These are phyloP conservation scores for Scotopteryx bipunctaria DNA, from an alignment of 2,888 invertebrate species.

Conservation along the genomic window DNA sequence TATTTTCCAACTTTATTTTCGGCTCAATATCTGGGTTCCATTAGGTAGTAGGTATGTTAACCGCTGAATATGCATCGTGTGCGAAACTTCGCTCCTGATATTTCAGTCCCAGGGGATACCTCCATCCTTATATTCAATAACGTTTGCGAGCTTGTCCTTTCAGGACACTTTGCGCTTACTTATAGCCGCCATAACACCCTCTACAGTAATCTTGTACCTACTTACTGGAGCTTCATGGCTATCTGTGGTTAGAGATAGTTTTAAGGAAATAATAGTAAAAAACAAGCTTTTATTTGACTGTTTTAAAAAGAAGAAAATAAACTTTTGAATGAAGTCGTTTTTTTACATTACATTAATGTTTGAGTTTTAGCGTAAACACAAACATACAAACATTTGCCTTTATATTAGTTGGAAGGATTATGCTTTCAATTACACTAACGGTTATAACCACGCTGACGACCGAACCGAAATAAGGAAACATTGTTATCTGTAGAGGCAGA, in stretches of 20 bases:
- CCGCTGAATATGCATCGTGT: constrained; percentile 31
- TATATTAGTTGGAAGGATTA: constrained; percentile 13
- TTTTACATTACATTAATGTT: too few relatives aligned
- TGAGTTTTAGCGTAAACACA: background rate
- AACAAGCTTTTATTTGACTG: too few relatives aligned
- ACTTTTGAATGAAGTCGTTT: too few relatives aligned
- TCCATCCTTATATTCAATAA: constrained; percentile 39
- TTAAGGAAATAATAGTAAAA: too few relatives aligned
- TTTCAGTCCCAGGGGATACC: constrained; percentile 31
- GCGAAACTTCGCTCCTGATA: constrained; percentile 28
- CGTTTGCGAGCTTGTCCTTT: constrained; percentile 25
- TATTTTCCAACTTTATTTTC: constrained; percentile 15
- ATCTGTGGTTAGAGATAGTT: constrained; percentile 1
- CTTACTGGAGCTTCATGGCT: constrained; percentile 5
- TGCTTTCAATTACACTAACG: constrained; percentile 26
- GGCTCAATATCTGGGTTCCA: constrained; percentile 23
- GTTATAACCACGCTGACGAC: constrained; percentile 22
- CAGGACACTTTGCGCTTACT: constrained; percentile 22
- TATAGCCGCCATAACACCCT: constrained; percentile 26
- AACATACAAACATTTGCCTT: background rate
- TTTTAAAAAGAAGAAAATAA: too few relatives aligned
- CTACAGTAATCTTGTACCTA: constrained; percentile 23
- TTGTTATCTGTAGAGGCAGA: constrained; percentile 23
- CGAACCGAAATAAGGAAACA: constrained; percentile 27
- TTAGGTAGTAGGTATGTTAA: constrained; percentile 28